Conservation (phyloP, 1,140 invertebrate species). For the Drosophila ficusphila region DNA sequence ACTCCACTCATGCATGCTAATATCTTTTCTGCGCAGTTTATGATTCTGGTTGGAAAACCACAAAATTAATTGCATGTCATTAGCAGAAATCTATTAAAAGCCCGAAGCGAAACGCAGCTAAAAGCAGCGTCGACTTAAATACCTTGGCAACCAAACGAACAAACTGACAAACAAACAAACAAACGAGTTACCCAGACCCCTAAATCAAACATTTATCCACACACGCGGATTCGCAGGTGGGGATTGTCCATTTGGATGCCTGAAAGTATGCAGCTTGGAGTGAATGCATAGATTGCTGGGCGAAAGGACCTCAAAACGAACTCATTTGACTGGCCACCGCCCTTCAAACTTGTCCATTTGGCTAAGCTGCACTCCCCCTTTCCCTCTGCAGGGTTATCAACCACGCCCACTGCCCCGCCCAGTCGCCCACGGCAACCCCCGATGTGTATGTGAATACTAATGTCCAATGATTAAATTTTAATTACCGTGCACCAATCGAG, state of each 20-base stretch:
- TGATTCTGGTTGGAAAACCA: slow-evolving; percentile 47
- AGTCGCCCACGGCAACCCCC: slow-evolving; percentile 20
- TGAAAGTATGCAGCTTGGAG: slow-evolving; percentile 47
- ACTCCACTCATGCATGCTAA: neutral
- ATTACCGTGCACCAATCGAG: slow-evolving; percentile 79
- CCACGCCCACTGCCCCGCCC: neutral
- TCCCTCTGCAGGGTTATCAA: neutral
- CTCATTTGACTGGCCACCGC: slow-evolving; percentile 10
- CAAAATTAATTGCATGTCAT: slow-evolving; percentile 74
- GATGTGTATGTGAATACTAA: slow-evolving; percentile 60
- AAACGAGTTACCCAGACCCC: slow-evolving; percentile 36
- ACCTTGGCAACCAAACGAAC: slow-evolving; percentile 38
- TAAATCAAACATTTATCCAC: slow-evolving; percentile 67
- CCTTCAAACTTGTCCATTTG: slow-evolving; percentile 4
- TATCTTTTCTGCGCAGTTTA: neutral
- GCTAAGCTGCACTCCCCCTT: neutral
- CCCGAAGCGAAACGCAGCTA: slow-evolving; percentile 7
- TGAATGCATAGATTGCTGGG: slow-evolving; percentile 11
- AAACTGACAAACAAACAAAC: slow-evolving; percentile 6
- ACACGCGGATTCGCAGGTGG: neutral
- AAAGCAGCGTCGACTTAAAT: slow-evolving; percentile 44
- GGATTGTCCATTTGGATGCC: slow-evolving; percentile 42
- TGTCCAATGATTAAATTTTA: slow-evolving; percentile 82
- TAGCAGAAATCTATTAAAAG: slow-evolving; percentile 66
- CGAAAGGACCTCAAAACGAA: slow-evolving; percentile 25